Evolutionary conservation across 1,140 invertebrate species (phyloP), one percentile per base, ranked within the genome.

Genomic region (Leptoteleia sp.): DNA sequence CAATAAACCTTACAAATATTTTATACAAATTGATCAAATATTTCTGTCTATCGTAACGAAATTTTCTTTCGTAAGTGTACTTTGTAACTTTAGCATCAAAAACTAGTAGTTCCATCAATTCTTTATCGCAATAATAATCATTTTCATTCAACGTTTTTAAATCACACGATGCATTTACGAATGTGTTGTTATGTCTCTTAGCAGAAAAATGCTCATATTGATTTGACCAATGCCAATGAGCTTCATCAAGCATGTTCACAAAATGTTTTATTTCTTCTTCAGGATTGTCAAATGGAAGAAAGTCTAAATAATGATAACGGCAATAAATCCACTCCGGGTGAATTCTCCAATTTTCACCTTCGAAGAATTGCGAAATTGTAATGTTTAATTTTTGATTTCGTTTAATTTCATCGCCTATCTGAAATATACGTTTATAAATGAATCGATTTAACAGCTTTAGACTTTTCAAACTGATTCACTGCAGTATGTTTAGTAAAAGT

Each of bases 271-370:
- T 79, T 83, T 95, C 94, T 0, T 92, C 91, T 87, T 97, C 95
- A 1, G 94, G 91, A 9, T 88, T 92, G 6, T 91, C 84, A 73
- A 94, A 95, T 65, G 93, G 91, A 71, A 94, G 93, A 0, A 92
- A 92, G 84, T 94, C 93, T 42, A 94, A 87, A 82, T 96, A 95
- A 83, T 96, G 95, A 86, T 95, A 97, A 77, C 95, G 94, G 87
- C 96, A 97, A 82, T 97, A 97, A 0, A 94, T 92, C 96, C 96
- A 98, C 79, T 95, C 93, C 0, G 96, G 96, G 90, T 98, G 95
- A 11, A 98, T 91, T 83, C 93, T 93, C 94, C 96, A 98, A 82
- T 94, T 93, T 16, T 91, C 89, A 2, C 93, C 93, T 42, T 90
- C 85, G 61, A 94, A 93, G 76, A 92, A 94, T 11, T 92, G 91